Evolutionary conservation across 2,888 invertebrate species (phyloP), one percentile per base, ranked within the genome.

Genomic region (Conops quadrifasciatus): DNA sequence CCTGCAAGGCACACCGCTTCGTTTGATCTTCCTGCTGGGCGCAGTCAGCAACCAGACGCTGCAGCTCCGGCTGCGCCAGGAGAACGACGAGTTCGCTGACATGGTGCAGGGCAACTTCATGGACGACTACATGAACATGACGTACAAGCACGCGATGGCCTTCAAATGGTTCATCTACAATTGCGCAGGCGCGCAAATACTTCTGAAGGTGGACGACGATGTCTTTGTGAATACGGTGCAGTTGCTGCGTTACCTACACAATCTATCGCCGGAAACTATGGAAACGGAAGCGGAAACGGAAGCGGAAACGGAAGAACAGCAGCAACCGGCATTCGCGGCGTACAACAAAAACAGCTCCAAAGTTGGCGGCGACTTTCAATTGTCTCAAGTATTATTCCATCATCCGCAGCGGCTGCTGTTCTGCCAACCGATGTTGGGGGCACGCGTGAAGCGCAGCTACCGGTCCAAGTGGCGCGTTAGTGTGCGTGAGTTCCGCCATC

Each of bases 61-160:
- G 26, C 73, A 77, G 2, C 45, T 43, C 15, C 72, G 77, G 21
- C 77, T 90, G 19, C 81, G 85, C 13, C 79, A 85, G 7, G 93
- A 93, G 80, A 89, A 89, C 78, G 78, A 80, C 0, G 80, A 83
- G 0, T 88, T 90, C 78, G 87, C 87, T 0, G 94, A 94, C 80
- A 87, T 94, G 68, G 88, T 94, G 21, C 92, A 93, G 80, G 94
- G 94, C 0, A 90, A 88, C 73, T 95, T 94, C 78, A 75, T 88
- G 47, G 94, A 95, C 84, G 88, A 90, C 0, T 95, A 95, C 79
- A 88, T 90, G 60, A 94, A 95, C 82, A 89, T 95, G 85, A 94
- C 94, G 0, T 92, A 94, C 78, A 95, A 95, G 80, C 93, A 94
- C 82, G 91, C 92, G 7, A 93, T 93, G 89, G 92, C 91, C 0